phyloP scores from a whole-genome alignment of 2,113 vertebrate species.

The Anoura caudifer region DNA sequence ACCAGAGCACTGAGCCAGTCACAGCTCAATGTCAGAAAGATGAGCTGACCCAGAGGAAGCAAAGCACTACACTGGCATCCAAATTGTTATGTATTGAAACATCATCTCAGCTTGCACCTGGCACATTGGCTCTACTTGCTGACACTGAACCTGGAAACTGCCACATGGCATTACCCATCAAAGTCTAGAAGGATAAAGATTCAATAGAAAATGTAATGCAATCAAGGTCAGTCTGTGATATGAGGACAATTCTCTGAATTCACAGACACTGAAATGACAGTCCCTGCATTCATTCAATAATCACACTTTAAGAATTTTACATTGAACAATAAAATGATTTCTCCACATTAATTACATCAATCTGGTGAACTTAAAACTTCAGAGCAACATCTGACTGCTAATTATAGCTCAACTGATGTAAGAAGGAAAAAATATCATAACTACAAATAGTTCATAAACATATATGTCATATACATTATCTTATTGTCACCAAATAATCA shows the following conservation, averaged over 20 bases:
- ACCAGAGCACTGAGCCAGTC: conserved; percentile 19
- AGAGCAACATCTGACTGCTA: background rate
- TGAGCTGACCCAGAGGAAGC: conserved; percentile 21
- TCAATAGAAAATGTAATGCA: background rate
- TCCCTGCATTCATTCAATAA: background rate
- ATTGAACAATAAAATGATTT: background rate
- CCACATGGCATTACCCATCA: background rate
- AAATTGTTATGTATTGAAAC: background rate
- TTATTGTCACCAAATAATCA: background rate
- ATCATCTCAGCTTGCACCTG: conserved; percentile 30
- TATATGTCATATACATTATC: background rate
- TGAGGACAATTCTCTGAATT: background rate
- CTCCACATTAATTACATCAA: background rate
- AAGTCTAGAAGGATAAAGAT: background rate
- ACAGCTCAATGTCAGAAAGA: conserved; percentile 16
- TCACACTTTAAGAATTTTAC: background rate
- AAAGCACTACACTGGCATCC: background rate
- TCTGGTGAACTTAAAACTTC: background rate
- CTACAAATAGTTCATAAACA: background rate
- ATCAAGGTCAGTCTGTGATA: background rate
- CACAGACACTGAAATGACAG: background rate
- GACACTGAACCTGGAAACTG: background rate
- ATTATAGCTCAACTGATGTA: background rate
- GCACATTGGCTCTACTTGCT: background rate
- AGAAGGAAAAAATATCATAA: background rate